phyloP scores from a whole-genome alignment of 1,140 invertebrate species.

The Cheumatopsyche charites region DNA sequence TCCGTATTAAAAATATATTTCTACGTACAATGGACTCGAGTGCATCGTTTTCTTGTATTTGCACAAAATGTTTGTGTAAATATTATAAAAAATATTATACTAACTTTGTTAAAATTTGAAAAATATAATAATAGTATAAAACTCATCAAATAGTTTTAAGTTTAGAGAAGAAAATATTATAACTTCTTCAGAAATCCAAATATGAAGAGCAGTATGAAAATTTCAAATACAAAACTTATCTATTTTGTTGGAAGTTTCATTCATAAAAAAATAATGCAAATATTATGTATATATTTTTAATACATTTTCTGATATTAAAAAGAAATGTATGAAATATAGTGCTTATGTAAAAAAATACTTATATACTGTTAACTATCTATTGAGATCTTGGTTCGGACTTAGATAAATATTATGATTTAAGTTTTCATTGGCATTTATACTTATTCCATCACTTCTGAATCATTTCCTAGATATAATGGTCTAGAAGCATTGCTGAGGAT shows the following conservation, averaged over 20 bases:
- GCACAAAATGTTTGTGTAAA: constrained; percentile 8
- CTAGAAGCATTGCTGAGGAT: constrained; percentile 36
- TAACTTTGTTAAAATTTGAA: constrained; percentile 1
- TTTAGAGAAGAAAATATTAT: not conserved
- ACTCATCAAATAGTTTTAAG: not conserved
- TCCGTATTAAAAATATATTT: constrained; percentile 6
- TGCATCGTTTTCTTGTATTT: not conserved
- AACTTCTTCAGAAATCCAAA: not conserved
- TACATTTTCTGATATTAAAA: not conserved
- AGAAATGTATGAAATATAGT: no score
- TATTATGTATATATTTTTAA: not conserved
- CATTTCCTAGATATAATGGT: constrained; percentile 37
- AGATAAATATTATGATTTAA: not conserved
- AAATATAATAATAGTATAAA: not conserved
- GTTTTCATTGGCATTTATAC: constrained; percentile 27
- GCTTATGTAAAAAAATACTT: not conserved
- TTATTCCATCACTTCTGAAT: constrained; percentile 36
- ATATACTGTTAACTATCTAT: not conserved
- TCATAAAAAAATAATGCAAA: constrained; percentile 5
- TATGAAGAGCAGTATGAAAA: not conserved
- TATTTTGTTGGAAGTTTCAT: constrained; percentile 10
- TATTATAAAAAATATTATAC: constrained; percentile 23
- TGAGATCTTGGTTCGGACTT: constrained; percentile 16
- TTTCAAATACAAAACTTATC: not conserved
- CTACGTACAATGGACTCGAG: not conserved